Percentiles rank a stretch among this genome's conserved stretches.
Evolutionary conservation across 2,113 vertebrate genomes (phyloP).

Genomic region (Mohoua ochrocephala): DNA sequence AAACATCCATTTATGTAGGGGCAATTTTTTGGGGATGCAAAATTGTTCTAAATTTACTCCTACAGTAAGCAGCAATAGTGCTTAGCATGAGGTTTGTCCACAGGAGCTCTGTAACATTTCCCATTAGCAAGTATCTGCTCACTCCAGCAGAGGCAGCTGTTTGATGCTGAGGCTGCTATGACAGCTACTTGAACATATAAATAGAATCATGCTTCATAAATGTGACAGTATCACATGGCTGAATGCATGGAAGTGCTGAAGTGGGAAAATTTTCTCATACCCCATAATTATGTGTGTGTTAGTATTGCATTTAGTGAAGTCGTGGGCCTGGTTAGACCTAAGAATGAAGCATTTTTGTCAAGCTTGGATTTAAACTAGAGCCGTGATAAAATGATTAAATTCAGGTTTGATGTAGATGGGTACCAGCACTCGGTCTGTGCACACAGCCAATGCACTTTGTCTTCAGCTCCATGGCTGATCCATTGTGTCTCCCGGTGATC

Average conservation of each 20-base stretch:
- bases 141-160: background rate
- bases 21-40: background rate
- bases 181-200: slow-evolving; percentile 17
- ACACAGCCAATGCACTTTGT: background rate
- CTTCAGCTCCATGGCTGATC: background rate
- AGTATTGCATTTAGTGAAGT: background rate
- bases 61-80: background rate
- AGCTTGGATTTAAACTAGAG: background rate
- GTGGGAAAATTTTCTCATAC: background rate
- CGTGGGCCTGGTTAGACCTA: background rate
- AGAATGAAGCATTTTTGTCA: background rate
- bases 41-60: background rate
- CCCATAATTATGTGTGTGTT: background rate
- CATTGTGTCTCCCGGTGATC: background rate
- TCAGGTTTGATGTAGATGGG: background rate
- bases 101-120: background rate
- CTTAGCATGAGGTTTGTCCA: background rate
- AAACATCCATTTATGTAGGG: background rate
- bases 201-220: slow-evolving; percentile 6
- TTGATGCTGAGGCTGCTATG: background rate
- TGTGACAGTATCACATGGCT: background rate
- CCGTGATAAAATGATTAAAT: background rate
- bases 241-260: slow-evolving; percentile 15
- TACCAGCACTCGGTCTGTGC: background rate
- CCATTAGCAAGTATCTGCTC: background rate